Conservation (phyloP, 2,113 vertebrate species). For the Tiliqua scincoides region DNA sequence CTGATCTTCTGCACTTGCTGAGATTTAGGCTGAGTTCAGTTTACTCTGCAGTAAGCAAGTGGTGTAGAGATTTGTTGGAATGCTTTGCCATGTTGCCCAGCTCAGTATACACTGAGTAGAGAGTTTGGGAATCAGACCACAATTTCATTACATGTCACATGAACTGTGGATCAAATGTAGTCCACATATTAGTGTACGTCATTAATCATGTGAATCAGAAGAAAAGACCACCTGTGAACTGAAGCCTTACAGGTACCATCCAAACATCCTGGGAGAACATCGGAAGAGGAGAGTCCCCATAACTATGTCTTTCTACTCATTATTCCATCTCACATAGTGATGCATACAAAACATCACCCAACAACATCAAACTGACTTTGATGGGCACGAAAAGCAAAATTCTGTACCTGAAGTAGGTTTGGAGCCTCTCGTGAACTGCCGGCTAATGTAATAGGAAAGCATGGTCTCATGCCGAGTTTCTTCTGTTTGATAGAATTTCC, state of each 20-base stretch:
- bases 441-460: constrained; percentile 26
- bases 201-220: neutral
- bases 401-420: constrained; percentile 8
- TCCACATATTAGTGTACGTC: neutral
- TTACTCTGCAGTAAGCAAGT: neutral
- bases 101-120: neutral
- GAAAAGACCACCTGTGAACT: neutral
- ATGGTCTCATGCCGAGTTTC: neutral
- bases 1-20: too few relatives aligned
- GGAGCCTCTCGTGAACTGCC: constrained; percentile 8
- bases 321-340: neutral
- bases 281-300: neutral
- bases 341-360: neutral
- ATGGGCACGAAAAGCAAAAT: neutral
- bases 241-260: neutral
- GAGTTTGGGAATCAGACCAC: neutral
- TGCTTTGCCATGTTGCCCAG: neutral
- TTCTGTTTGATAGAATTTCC: constrained; percentile 5
- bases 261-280: neutral
- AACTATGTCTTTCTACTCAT: neutral
- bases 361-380: neutral
- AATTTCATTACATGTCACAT: neutral
- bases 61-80: neutral
- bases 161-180: neutral
- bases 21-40: neutral